phyloP scores from a whole-genome alignment of 2,797 vertebrate species.

The Spinus pinus region DNA sequence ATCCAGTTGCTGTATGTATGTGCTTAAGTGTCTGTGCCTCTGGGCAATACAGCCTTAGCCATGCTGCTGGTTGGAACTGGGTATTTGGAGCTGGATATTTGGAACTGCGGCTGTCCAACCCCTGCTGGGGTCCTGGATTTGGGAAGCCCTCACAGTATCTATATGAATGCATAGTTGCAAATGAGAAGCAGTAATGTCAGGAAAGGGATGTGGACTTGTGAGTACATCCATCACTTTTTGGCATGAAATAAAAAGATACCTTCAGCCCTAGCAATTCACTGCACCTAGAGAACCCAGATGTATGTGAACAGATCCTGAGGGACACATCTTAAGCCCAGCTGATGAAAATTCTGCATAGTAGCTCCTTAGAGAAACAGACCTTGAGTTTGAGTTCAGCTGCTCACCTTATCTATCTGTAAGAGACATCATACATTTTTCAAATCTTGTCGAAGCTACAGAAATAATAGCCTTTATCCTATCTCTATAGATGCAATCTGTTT shows the following conservation, averaged over 20 bases:
- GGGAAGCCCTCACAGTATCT: not conserved
- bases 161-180: not conserved
- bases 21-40: not conserved
- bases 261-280: not conserved
- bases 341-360: not conserved
- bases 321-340: not conserved
- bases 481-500: constrained; percentile 3
- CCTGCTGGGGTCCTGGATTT: not conserved
- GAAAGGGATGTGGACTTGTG: not conserved
- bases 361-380: not conserved
- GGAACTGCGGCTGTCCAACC: not conserved
- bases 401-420: not conserved
- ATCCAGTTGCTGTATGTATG: not conserved
- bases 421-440: not conserved
- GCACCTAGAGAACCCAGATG: not conserved
- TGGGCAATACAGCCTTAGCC: not conserved
- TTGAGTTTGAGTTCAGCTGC: not conserved
- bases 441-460: not conserved
- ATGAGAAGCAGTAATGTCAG: not conserved
- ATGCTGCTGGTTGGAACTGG: not conserved
- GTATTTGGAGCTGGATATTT: not conserved
- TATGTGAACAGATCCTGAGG: not conserved
- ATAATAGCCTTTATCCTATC: not conserved
- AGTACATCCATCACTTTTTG: not conserved
- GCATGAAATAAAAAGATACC: not conserved